phyloP scores from a whole-genome alignment of 2,888 invertebrate genomes.

The Cryptocephalus moraei region DNA sequence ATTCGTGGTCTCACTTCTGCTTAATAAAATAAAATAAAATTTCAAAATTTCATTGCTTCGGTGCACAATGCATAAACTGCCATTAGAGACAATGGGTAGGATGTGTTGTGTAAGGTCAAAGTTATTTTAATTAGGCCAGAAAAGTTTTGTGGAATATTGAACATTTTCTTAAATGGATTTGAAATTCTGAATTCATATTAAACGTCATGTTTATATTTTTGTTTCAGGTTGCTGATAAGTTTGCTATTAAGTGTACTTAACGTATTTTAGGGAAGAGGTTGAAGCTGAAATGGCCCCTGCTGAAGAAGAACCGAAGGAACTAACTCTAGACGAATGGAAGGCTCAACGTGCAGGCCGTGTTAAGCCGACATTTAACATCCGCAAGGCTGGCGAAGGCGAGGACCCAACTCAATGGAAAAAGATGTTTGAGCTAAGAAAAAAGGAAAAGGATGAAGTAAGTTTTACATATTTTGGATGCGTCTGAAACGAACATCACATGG shows the following conservation, averaged over 20 bases:
- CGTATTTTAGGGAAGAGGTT: conserved; percentile 26
- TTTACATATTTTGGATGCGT: neutral
- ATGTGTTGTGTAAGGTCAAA: too few relatives aligned
- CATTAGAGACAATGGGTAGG: too few relatives aligned
- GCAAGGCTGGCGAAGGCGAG: conserved; percentile 91
- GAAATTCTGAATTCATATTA: too few relatives aligned
- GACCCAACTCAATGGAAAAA: conserved; percentile 88
- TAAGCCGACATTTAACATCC: conserved; percentile 81
- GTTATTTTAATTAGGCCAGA: too few relatives aligned
- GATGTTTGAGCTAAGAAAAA: conserved; percentile 69
- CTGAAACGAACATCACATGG: too few relatives aligned
- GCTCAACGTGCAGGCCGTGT: conserved; percentile 70
- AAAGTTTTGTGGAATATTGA: too few relatives aligned
- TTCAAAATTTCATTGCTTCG: too few relatives aligned
- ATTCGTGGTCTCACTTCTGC: too few relatives aligned
- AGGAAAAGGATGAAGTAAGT: conserved; percentile 46
- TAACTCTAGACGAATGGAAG: conserved; percentile 93
- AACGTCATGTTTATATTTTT: neutral
- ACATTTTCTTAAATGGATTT: too few relatives aligned
- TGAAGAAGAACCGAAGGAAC: conserved; percentile 73
- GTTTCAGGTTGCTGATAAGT: conserved; percentile 1
- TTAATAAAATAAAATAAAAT: too few relatives aligned
- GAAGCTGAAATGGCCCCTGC: conserved; percentile 35
- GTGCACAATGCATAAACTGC: too few relatives aligned
- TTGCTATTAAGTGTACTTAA: neutral